Conservation (phyloP, 1,140 invertebrate genomes). For the Diorhabda sublineata region DNA sequence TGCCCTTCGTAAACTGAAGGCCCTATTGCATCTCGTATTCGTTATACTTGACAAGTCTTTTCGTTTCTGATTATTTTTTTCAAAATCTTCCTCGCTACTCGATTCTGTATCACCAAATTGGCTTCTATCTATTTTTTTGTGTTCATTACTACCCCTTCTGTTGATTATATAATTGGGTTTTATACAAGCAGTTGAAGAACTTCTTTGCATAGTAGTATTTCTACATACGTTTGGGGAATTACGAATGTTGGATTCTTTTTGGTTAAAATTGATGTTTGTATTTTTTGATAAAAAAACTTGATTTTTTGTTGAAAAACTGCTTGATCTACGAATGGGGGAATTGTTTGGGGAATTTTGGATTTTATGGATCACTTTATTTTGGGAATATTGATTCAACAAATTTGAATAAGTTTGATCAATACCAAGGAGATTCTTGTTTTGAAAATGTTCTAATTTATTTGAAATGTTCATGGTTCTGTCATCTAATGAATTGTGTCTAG, state of each 20-base stretch:
- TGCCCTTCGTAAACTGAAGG: slow-evolving; percentile 45
- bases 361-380: slow-evolving; percentile 40
- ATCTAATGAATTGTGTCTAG: slow-evolving; percentile 53
- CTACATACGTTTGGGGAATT: slow-evolving; percentile 36
- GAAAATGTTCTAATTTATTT: slow-evolving; percentile 47
- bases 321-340: slow-evolving; percentile 43
- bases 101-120: slow-evolving; percentile 45
- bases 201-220: slow-evolving; percentile 40
- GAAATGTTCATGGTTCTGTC: slow-evolving; percentile 42
- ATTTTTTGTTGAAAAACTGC: slow-evolving; percentile 45
- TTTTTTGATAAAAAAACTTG: slow-evolving; percentile 38
- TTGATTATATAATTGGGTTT: slow-evolving; percentile 32
- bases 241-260: slow-evolving; percentile 36
- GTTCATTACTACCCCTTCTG: slow-evolving; percentile 30
- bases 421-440: slow-evolving; percentile 43
- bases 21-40: slow-evolving; percentile 55
- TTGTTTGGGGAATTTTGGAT: slow-evolving; percentile 47
- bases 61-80: slow-evolving; percentile 39
- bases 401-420: slow-evolving; percentile 47
- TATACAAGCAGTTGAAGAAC: slow-evolving; percentile 42
- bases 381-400: slow-evolving; percentile 43
- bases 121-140: slow-evolving; percentile 42
- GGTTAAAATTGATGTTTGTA: slow-evolving; percentile 27
- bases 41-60: slow-evolving; percentile 44
- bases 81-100: slow-evolving; percentile 45